Evolutionary conservation across 1,140 invertebrate species (phyloP).

Genomic region (Pogonomyrmex barbatus): DNA sequence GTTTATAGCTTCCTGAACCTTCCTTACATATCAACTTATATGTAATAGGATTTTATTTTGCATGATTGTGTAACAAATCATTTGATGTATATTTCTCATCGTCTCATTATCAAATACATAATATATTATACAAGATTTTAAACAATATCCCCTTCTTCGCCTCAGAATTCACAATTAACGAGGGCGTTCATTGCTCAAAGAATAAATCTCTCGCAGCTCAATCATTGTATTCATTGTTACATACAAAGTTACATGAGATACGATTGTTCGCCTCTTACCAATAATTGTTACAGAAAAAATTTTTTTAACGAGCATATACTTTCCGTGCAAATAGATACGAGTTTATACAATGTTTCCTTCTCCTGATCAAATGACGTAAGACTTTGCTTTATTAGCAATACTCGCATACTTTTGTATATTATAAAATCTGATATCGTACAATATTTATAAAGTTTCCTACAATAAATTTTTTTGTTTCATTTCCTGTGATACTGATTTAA

Average conservation of each 20-base stretch:
- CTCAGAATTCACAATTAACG: conserved; percentile 77
- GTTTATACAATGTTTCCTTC: conserved; percentile 32
- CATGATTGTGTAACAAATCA: conserved; percentile 76
- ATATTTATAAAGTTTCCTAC: conserved; percentile 70
- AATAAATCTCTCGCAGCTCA: conserved; percentile 44
- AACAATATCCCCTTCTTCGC: conserved; percentile 71
- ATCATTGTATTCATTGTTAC: conserved; percentile 49
- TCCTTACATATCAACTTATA: conserved; percentile 10
- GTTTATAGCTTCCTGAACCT: conserved; percentile 17
- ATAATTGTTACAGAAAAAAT: conserved; percentile 50
- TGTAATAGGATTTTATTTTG: conserved; percentile 19
- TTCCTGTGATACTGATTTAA: conserved; percentile 41
- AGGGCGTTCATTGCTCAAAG: conserved; percentile 65
- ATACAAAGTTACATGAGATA: conserved; percentile 16
- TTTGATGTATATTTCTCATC: conserved; percentile 76
- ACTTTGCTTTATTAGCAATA: conserved; percentile 31
- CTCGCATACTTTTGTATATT: conserved; percentile 32
- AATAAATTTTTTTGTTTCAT: conserved; percentile 39
- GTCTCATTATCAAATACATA: conserved; percentile 80
- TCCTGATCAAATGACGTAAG: conserved; percentile 1
- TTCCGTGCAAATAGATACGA: conserved; percentile 31
- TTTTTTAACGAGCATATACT: conserved; percentile 57
- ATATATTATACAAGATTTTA: conserved; percentile 79
- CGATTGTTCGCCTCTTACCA: not conserved
- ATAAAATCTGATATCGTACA: conserved; percentile 75